Percentiles rank a stretch among this genome's conserved stretches.
Conservation (phyloP, 37 sponge, comb jelly and placozoan species). For the Hormiphora californensis region DNA sequence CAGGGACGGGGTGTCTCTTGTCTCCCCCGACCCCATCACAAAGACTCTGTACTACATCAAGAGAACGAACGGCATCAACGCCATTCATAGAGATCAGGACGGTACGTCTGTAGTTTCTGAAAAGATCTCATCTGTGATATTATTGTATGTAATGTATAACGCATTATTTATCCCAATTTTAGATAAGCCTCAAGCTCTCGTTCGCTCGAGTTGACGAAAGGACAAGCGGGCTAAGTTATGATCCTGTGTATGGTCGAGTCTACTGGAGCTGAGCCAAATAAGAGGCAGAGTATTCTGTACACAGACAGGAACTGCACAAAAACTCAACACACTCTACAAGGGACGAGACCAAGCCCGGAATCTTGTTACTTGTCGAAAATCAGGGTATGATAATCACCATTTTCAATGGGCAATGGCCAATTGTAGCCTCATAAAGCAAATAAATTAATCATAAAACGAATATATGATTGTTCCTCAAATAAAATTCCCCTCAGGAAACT, state of each 20-base stretch:
- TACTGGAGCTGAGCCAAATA: neutral
- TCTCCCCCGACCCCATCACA: neutral
- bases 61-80: neutral
- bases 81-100: neutral
- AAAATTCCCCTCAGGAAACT: neutral
- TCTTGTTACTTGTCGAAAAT: neutral
- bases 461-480: neutral
- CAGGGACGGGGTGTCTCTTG: constrained; percentile 5
- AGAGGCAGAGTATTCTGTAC: neutral
- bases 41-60: neutral
- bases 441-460: neutral
- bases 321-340: neutral
- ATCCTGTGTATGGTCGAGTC: neutral
- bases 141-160: too few species aligned
- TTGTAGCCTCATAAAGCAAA: too few species aligned
- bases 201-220: neutral
- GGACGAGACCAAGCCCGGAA: neutral
- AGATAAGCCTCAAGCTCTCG: neutral
- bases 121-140: too few species aligned
- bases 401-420: too few species aligned
- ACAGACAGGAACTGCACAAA: neutral
- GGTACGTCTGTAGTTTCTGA: neutral
- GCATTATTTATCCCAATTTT: neutral
- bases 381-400: neutral
- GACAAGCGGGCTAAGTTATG: neutral